A percentile compares a stretch with the other conserved stretches of the same genome.
phyloP scores from a whole-genome alignment of 2,888 invertebrate species.

The Polydrusus pterygomalis region DNA sequence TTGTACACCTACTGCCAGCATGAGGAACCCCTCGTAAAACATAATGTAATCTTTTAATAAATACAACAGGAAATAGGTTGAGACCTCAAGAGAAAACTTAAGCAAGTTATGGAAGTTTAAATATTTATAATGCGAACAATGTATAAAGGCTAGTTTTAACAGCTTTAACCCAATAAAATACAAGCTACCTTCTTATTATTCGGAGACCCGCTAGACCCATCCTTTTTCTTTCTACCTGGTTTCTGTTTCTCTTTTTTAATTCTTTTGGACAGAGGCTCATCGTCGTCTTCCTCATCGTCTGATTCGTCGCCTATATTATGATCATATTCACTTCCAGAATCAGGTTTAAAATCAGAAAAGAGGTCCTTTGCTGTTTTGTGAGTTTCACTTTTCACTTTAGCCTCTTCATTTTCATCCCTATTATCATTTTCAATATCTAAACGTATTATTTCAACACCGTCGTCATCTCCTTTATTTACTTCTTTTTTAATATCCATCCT shows the following conservation, averaged over 20 bases:
- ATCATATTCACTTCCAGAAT: constrained; percentile 61
- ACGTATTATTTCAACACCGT: constrained; percentile 58
- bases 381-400: constrained; percentile 56
- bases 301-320: constrained; percentile 57
- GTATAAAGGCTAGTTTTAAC: not conserved
- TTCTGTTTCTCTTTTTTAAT: constrained; percentile 59
- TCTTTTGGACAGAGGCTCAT: constrained; percentile 62
- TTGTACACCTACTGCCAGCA: too few species aligned
- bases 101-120: not conserved
- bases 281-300: constrained; percentile 58
- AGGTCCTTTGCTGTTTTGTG: constrained; percentile 65
- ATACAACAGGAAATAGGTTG: too few species aligned
- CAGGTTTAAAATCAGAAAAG: constrained; percentile 65
- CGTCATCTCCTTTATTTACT: constrained; percentile 46
- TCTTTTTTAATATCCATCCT: constrained; percentile 45
- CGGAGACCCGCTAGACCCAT: constrained; percentile 45
- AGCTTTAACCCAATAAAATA: constrained; percentile 1
- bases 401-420: constrained; percentile 54
- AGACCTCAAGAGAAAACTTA: too few species aligned
- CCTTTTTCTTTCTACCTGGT: constrained; percentile 39
- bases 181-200: constrained; percentile 58
- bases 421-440: constrained; percentile 55
- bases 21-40: too few species aligned
- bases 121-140: not conserved
- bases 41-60: too few species aligned